Evolutionary conservation across 2,797 vertebrate genomes (phyloP).

Genomic region (Rhinophrynus dorsalis): DNA sequence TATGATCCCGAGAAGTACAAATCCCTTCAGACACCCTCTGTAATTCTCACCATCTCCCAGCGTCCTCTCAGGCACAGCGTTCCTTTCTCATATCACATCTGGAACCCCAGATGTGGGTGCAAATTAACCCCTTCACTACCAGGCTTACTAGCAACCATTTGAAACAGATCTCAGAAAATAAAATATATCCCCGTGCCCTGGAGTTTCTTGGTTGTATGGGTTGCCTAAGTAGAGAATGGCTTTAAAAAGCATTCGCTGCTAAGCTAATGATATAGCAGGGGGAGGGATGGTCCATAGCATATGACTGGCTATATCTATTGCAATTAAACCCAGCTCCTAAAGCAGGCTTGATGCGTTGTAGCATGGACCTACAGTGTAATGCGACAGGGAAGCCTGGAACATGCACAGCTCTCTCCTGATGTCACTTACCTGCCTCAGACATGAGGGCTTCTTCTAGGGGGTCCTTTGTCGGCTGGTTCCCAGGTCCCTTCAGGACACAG

Average conservation of each 20-base stretch:
- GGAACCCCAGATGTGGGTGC: constrained; percentile 43
- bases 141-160: constrained; percentile 49
- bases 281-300: not conserved
- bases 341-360: not conserved
- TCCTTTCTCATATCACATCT: constrained; percentile 53
- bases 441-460: constrained; percentile 5
- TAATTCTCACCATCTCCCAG: not conserved
- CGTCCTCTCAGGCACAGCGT: constrained; percentile 51
- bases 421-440: constrained; percentile 38
- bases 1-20: not conserved
- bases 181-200: too few species aligned
- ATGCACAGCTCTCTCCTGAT: not conserved
- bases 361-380: constrained; percentile 31
- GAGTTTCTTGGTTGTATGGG: too few species aligned
- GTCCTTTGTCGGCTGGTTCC: not conserved
- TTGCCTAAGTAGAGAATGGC: not conserved
- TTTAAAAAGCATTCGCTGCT: not conserved
- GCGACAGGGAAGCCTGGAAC: constrained; percentile 34
- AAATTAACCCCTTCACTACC: constrained; percentile 43
- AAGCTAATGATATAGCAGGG: not conserved
- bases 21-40: constrained; percentile 16
- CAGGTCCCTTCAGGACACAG: constrained; percentile 36
- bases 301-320: not conserved
- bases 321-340: too few species aligned
- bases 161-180: too few species aligned